phyloP scores from a whole-genome alignment of 2,888 invertebrate genomes.

The Phortica magna region DNA sequence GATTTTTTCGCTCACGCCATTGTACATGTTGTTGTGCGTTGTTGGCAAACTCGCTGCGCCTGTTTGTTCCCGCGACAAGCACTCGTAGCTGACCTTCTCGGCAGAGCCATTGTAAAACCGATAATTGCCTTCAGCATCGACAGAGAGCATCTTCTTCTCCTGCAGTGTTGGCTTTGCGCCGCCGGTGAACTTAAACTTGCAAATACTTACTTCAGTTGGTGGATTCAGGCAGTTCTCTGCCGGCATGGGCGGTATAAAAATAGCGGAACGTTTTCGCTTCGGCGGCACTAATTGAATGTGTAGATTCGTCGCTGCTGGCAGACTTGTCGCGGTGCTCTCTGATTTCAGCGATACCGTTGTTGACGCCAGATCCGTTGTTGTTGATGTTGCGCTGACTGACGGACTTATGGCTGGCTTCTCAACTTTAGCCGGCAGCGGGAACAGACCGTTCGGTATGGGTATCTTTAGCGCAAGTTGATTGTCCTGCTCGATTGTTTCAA shows the following conservation, averaged over 20 bases:
- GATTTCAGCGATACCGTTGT: slow-evolving; percentile 67
- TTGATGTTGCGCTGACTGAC: slow-evolving; percentile 45
- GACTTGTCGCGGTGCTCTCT: slow-evolving; percentile 78
- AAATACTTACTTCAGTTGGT: slow-evolving; percentile 92
- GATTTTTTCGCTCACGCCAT: slow-evolving; percentile 76
- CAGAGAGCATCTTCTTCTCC: slow-evolving; percentile 94
- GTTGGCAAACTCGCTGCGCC: slow-evolving; percentile 40
- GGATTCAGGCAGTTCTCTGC: slow-evolving; percentile 86
- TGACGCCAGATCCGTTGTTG: slow-evolving; percentile 70
- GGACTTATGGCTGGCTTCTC: slow-evolving; percentile 57
- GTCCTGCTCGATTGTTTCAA: slow-evolving; percentile 77
- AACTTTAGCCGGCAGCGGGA: slow-evolving; percentile 44
- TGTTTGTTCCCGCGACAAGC: slow-evolving; percentile 84
- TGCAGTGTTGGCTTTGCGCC: slow-evolving; percentile 92
- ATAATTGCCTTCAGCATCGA: slow-evolving; percentile 93
- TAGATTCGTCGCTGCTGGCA: slow-evolving; percentile 56
- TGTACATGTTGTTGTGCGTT: background rate
- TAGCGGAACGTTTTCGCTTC: slow-evolving; percentile 88
- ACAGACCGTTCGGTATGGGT: slow-evolving; percentile 70
- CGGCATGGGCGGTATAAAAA: slow-evolving; percentile 90
- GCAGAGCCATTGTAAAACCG: slow-evolving; percentile 92
- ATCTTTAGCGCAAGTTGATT: slow-evolving; percentile 77
- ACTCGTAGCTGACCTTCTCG: slow-evolving; percentile 88
- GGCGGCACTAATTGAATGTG: slow-evolving; percentile 77
- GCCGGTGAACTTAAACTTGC: slow-evolving; percentile 95